These are phyloP conservation scores for Diabrotica virgifera DNA, from an alignment of 1,140 invertebrate species.

Conservation along the genomic window DNA sequence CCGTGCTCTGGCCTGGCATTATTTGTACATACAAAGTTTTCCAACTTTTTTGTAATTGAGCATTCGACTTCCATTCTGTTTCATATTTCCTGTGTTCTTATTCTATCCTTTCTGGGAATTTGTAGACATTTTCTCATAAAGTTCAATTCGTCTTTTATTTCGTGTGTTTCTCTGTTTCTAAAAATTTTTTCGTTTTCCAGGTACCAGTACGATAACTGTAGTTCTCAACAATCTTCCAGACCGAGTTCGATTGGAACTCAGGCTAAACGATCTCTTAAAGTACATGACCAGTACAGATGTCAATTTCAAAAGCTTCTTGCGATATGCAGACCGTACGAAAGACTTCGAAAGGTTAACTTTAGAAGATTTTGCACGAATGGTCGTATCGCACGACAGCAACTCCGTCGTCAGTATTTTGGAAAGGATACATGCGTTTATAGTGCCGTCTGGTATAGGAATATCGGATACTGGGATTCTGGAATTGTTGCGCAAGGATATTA, in stretches of 20 bases:
- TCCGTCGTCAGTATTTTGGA: constrained; percentile 65
- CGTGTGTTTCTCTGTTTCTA: too few species aligned
- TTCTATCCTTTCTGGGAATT: too few species aligned
- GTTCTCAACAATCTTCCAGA: constrained; percentile 46
- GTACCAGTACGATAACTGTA: constrained; percentile 39
- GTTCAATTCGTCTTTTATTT: too few species aligned
- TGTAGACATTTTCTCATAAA: too few species aligned
- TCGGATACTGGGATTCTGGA: constrained; percentile 50
- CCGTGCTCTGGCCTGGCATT: too few species aligned
- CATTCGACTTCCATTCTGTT: too few species aligned
- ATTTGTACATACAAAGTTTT: too few species aligned
- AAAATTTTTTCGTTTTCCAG: constrained; percentile 16
- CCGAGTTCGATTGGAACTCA: constrained; percentile 53
- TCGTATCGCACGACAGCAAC: constrained; percentile 60
- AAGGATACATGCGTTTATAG: constrained; percentile 60
- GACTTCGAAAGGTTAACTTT: constrained; percentile 62
- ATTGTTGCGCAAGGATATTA: constrained; percentile 50
- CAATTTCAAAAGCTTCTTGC: constrained; percentile 55
- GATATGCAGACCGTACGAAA: constrained; percentile 47
- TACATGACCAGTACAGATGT: constrained; percentile 58
- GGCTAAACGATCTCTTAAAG: constrained; percentile 57
- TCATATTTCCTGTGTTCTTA: too few species aligned
- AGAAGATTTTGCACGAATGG: constrained; percentile 64
- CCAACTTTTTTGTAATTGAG: too few species aligned
- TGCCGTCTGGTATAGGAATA: constrained; percentile 48